Evolutionary conservation across 2,888 invertebrate genomes (phyloP).

Genomic region (Crioceris asparagi): DNA sequence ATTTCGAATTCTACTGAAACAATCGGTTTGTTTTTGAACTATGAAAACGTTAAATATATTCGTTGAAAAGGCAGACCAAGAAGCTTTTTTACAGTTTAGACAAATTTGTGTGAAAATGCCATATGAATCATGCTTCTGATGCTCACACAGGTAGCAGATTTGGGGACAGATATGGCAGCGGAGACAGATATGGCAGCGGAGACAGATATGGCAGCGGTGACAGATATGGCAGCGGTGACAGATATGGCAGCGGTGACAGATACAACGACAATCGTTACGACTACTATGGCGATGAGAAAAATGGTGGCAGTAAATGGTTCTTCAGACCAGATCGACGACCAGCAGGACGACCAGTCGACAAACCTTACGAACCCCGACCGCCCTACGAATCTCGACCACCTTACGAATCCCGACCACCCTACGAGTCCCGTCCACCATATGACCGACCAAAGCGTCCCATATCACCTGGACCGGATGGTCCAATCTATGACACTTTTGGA

Average conservation of each 20-base stretch:
- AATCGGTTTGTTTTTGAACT: too few species aligned
- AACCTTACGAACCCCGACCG: conserved; percentile 19
- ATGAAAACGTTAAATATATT: too few species aligned
- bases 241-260: conserved; percentile 24
- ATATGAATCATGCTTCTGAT: too few species aligned
- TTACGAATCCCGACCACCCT: conserved; percentile 13
- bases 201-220: conserved; percentile 20
- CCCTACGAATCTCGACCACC: conserved; percentile 13
- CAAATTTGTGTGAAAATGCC: too few species aligned
- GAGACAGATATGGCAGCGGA: too few species aligned
- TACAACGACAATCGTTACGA: conserved; percentile 20
- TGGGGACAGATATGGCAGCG: conserved; percentile 20
- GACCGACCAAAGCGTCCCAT: conserved; percentile 23
- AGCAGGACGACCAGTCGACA: conserved; percentile 24
- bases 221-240: conserved; percentile 20
- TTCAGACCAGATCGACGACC: conserved; percentile 32
- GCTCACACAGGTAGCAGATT: conserved; percentile 22
- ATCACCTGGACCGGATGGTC: conserved; percentile 36
- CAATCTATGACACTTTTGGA: conserved; percentile 35
- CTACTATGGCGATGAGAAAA: conserved; percentile 31
- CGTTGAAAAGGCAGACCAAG: too few species aligned
- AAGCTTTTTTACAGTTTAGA: too few species aligned
- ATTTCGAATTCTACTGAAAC: too few species aligned
- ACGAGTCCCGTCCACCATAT: conserved; percentile 20
- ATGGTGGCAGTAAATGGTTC: conserved; percentile 33